These are phyloP conservation scores for Drosophila ironensis DNA, from an alignment of 1,140 invertebrate genomes.

Conservation along the genomic window DNA sequence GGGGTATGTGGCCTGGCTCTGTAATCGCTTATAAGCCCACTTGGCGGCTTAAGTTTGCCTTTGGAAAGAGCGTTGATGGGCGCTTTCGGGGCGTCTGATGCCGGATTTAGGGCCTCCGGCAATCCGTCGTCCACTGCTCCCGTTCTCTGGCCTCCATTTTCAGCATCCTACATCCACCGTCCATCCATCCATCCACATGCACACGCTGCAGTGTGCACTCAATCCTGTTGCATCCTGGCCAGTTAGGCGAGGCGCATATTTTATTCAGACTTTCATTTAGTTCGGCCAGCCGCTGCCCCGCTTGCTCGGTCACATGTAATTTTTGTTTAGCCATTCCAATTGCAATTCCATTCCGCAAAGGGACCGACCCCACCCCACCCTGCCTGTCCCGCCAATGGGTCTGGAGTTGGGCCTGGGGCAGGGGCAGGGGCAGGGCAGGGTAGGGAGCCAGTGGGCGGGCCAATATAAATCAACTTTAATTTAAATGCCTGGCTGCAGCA, in stretches of 20 bases:
- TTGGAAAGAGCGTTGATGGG: not conserved
- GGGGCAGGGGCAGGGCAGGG: not conserved
- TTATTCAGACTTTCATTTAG: slow-evolving; percentile 66
- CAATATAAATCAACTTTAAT: slow-evolving; percentile 75
- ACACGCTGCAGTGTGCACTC: slow-evolving; percentile 14
- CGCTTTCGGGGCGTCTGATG: slow-evolving; percentile 8
- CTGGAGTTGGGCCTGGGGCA: not conserved
- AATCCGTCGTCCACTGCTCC: slow-evolving; percentile 20
- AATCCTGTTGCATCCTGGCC: slow-evolving; percentile 60
- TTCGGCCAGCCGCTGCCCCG: not conserved
- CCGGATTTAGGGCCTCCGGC: slow-evolving; percentile 26
- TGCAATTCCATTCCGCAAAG: slow-evolving; percentile 53
- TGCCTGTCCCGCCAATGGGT: not conserved
- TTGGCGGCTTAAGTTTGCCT: too few relatives aligned
- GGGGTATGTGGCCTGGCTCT: not conserved
- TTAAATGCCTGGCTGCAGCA: slow-evolving; percentile 54
- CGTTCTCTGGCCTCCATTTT: not conserved
- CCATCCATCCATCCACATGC: not conserved
- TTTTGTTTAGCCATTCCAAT: slow-evolving; percentile 67
- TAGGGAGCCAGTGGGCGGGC: slow-evolving; percentile 5
- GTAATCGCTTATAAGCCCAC: not conserved
- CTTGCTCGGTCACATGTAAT: slow-evolving; percentile 35
- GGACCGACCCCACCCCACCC: too few relatives aligned
- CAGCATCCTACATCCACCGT: too few relatives aligned
- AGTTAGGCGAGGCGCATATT: slow-evolving; percentile 58